phyloP scores from a whole-genome alignment of 1,140 invertebrate species.

The Polyergus mexicanus region DNA sequence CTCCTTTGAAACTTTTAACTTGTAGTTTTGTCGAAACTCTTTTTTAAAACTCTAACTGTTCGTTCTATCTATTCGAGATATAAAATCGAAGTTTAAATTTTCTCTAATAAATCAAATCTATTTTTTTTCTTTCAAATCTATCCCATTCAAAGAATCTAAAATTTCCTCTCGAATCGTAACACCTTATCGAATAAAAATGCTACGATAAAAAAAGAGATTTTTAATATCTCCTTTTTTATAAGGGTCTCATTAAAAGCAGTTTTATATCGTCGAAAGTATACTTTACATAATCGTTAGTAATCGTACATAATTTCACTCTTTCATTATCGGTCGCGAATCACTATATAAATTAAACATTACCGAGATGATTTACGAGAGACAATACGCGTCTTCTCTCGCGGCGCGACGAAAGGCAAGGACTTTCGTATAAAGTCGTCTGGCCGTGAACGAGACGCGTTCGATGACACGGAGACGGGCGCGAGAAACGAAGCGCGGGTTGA shows the following conservation, averaged over 20 bases:
- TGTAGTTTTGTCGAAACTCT: too few relatives aligned
- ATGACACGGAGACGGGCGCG: conserved; percentile 53
- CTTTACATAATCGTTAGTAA: conserved; percentile 41
- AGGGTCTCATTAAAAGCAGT: not conserved
- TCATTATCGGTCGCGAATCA: conserved; percentile 17
- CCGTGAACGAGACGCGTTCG: conserved; percentile 36
- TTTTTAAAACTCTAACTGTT: too few relatives aligned
- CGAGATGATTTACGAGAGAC: conserved; percentile 1
- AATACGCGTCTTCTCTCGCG: not conserved
- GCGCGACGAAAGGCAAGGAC: conserved; percentile 4
- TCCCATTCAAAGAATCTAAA: not conserved
- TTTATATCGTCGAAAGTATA: conserved; percentile 9
- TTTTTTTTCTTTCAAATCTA: not conserved
- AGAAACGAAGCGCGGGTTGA: conserved; percentile 36
- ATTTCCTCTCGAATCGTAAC: not conserved
- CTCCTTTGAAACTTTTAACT: too few relatives aligned
- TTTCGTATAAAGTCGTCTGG: conserved; percentile 48
- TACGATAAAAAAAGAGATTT: not conserved
- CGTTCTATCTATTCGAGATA: too few relatives aligned
- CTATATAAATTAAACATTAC: conserved; percentile 22
- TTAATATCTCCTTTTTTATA: not conserved
- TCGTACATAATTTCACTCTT: conserved; percentile 18
- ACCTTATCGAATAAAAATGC: not conserved
- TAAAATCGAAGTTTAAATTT: too few relatives aligned
- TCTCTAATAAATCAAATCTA: too few relatives aligned